Evolutionary conservation across 2,797 vertebrate genomes (phyloP).

Genomic region (Carcharodon carcharias): DNA sequence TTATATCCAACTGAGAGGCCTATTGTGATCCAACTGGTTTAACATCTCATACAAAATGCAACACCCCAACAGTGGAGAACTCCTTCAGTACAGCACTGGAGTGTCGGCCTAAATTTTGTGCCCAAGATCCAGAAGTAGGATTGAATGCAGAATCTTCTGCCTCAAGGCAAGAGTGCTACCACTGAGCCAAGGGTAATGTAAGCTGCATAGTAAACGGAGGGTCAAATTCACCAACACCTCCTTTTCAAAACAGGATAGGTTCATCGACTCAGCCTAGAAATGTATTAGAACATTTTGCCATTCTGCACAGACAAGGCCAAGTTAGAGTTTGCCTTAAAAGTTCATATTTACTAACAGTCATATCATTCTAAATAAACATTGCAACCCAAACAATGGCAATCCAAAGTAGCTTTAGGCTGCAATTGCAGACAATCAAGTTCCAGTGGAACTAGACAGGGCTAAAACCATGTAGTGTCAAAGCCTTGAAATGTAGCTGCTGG

Average conservation of each 20-base stretch:
- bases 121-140: too few species aligned
- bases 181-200: not conserved
- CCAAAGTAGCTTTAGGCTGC: too few species aligned
- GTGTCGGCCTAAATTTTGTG: too few species aligned
- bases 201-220: not conserved
- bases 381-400: too few species aligned
- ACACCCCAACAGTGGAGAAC: too few species aligned
- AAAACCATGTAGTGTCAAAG: not conserved
- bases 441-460: not conserved
- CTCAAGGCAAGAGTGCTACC: too few species aligned
- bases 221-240: not conserved
- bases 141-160: too few species aligned
- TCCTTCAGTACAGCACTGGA: too few species aligned
- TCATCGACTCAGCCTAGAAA: not conserved
- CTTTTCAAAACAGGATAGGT: not conserved
- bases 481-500: not conserved
- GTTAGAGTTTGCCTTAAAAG: not conserved
- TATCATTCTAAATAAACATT: not conserved
- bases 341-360: not conserved
- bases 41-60: too few species aligned
- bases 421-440: too few species aligned
- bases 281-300: not conserved
- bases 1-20: too few species aligned
- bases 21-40: too few species aligned
- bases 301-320: not conserved